These are phyloP conservation scores for Cygnus buccinator DNA, from an alignment of 2,113 vertebrate genomes.

Conservation along the genomic window DNA sequence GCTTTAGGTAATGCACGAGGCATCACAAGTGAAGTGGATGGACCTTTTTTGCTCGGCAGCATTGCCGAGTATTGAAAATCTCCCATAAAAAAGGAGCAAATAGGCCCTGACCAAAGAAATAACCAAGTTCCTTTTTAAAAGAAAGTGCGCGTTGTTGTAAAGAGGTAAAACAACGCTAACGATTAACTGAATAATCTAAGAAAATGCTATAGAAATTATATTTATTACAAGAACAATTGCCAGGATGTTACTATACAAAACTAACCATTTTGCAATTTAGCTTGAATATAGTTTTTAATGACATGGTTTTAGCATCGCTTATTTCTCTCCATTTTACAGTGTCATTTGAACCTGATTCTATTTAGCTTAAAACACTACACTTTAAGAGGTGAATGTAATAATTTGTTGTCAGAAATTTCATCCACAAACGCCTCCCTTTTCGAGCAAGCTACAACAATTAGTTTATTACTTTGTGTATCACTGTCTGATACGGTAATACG, in stretches of 20 bases:
- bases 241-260: constrained; percentile 74
- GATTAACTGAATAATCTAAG: constrained; percentile 76
- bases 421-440: not conserved
- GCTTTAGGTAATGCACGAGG: constrained; percentile 86
- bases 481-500: too few species aligned
- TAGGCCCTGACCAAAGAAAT: constrained; percentile 84
- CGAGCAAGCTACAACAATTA: not conserved
- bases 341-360: constrained; percentile 65
- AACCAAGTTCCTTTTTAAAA: constrained; percentile 80
- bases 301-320: constrained; percentile 37
- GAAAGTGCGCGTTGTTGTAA: constrained; percentile 77
- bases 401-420: not conserved
- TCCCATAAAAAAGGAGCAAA: constrained; percentile 87
- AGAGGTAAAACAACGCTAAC: constrained; percentile 77
- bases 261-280: constrained; percentile 78
- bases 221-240: constrained; percentile 82
- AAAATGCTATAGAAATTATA: constrained; percentile 78
- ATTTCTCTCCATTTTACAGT: constrained; percentile 35
- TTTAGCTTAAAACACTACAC: constrained; percentile 41
- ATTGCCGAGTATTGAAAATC: constrained; percentile 86
- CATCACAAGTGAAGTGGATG: constrained; percentile 88
- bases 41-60: constrained; percentile 86
- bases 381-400: not conserved
- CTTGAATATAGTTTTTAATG: constrained; percentile 76
- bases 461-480: not conserved